Base-by-base conservation (phyloP, 2,888 invertebrate genomes). In the Perizoma flavofasciatum region DNA sequence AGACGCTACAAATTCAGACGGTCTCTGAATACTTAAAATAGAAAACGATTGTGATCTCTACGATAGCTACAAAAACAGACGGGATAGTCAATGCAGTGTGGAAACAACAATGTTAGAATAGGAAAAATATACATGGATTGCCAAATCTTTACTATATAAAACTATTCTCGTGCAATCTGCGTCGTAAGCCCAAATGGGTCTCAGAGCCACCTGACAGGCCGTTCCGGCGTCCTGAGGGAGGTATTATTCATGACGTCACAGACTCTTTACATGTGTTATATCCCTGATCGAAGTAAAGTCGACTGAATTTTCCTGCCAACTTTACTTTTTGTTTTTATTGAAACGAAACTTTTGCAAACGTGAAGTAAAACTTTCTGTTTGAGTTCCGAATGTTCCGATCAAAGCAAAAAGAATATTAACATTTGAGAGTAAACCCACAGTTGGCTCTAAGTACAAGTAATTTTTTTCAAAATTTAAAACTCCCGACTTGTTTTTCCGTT, bases 231-330 rank as follows among this genome's bases (percentile, higher is more conserved):
- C 56, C 49, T 43, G 2, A 11, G 55, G 53, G 56, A 49, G 53
- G 37, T 56, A 61, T 56, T 56, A 56, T 56, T 56, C 53, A 61
- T 56, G 53, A 56, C 55, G 52, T 56, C 52, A 40, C 49, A 46
- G 33, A 10, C 49, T 45, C 40, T 50, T 33, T 32, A 56, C 53
- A 56, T 33, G 48, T 55, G 39, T 52, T 46, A n/a, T 4, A 37
- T 8, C 9, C 41, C 40, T 32, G 40, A 54, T 22, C 8, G 43
- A 8, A 33, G n/a, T 9, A 55, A 55, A 40, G 34, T 48, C 34
- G 44, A 49, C 34, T 34, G 4, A 49, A 51, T 51, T 48, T 55
- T 22, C 33, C 5, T 53, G 44, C 10, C 43, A 45, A 44, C 44
- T 47, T 49, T 48, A 44, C 45, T 37, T 34, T 53, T 10, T 53